Evolutionary conservation across 2,888 invertebrate species (phyloP).

Genomic region (Andrena bicolor): DNA sequence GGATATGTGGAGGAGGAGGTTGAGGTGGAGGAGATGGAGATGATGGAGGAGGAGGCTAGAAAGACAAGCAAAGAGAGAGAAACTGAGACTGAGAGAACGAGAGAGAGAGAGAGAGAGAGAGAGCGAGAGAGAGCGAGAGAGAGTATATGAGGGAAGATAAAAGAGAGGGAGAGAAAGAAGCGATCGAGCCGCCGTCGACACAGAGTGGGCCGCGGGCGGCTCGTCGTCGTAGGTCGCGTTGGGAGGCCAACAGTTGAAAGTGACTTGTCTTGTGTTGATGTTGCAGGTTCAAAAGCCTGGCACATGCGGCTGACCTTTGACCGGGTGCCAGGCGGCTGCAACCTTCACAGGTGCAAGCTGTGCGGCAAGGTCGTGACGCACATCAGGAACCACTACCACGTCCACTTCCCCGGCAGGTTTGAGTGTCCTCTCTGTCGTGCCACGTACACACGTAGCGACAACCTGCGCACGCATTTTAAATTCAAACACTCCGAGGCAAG

Average conservation of each 20-base stretch:
- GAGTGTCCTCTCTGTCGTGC: slow-evolving; percentile 96
- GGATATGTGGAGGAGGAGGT: slow-evolving; percentile 27
- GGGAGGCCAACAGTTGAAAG: slow-evolving; percentile 83
- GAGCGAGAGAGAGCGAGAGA: slow-evolving; percentile 30
- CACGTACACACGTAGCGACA: slow-evolving; percentile 96
- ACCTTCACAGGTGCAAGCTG: slow-evolving; percentile 97
- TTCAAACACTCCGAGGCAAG: slow-evolving; percentile 96
- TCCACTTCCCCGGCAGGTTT: slow-evolving; percentile 96
- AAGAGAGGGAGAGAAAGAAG: slow-evolving; percentile 45
- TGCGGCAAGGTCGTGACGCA: slow-evolving; percentile 98
- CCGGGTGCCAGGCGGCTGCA: slow-evolving; percentile 96
- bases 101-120: slow-evolving; percentile 23
- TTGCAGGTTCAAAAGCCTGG: slow-evolving; percentile 97
- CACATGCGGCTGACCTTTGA: slow-evolving; percentile 98
- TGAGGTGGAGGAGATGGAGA: background rate
- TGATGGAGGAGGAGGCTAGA: slow-evolving; percentile 64
- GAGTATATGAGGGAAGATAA: slow-evolving; percentile 43
- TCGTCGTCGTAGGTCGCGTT: slow-evolving; percentile 74
- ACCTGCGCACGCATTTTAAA: slow-evolving; percentile 96
- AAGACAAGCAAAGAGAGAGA: slow-evolving; percentile 58
- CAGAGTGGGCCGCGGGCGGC: slow-evolving; percentile 68
- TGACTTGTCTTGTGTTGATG: slow-evolving; percentile 87
- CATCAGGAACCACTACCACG: slow-evolving; percentile 97
- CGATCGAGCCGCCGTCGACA: slow-evolving; percentile 69
- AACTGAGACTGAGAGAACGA: slow-evolving; percentile 42